Base-by-base conservation (phyloP, 2,113 vertebrate species). In the Forbesichthys papilliferus region DNA sequence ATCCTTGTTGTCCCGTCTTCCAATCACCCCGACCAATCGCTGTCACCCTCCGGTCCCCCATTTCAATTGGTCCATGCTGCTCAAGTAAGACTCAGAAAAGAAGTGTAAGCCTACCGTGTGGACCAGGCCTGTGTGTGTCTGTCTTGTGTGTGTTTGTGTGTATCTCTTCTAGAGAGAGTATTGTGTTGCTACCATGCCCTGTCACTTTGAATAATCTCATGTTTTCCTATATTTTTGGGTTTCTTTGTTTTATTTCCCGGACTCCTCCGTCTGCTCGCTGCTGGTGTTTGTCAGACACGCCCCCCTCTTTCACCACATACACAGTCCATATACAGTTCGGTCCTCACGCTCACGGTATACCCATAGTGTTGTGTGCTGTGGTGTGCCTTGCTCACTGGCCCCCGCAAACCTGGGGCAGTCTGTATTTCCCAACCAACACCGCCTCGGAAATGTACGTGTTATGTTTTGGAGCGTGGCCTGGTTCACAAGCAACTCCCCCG, bases 81-180 rank as follows among this genome's bases (percentile, higher is more conserved):
- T 92, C 92, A 94, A 94, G 90, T 93, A 93, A 93, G 93, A 93
- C 93, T 94, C 93, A 93, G 93, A 94, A 94, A 94, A 92, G 83
- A 90, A 89, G 90, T 91, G 90, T 92, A 81, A 83, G 91, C 91
- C 89, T 90, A 83, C 88, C 78, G 84, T 85, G 79, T 88, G 84
- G 84, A 78, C 78, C 87, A 82, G 92, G 83, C 81, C 68, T 70
- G 54, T 86, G 58, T 89, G 54, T 86, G 66, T 75, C 20, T 80
- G 66, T 75, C 53, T 59, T 71, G 5, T 82, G 69, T 73, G 33
- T 68, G 52, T 73, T 61, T 67, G 52, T 62, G 71, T 66, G 13
- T 64, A 48, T 73, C 9, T 61, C 34, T 64, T 47, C 4, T 3
- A 2, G 9, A 48, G 42, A 47, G 36, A 11, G n/a, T 59, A 16